Conservation (phyloP, 1,140 invertebrate genomes). For the Cecropterus lyciades region DNA sequence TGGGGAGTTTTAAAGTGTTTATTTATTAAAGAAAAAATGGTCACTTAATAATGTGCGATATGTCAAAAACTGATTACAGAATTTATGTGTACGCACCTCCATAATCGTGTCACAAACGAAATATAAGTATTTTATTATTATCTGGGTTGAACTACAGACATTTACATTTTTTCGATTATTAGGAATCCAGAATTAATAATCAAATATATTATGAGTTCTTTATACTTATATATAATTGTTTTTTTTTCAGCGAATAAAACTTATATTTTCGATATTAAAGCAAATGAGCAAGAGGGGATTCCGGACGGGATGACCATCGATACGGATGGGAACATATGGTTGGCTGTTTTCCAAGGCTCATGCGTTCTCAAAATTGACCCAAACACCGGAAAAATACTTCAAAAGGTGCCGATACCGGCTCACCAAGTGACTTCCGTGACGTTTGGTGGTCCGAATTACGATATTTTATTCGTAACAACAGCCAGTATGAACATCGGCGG, state of each 20-base stretch:
- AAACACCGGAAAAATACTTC: conserved; percentile 78
- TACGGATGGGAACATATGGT: conserved; percentile 88
- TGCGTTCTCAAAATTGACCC: conserved; percentile 71
- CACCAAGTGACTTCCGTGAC: conserved; percentile 90
- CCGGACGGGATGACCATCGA: conserved; percentile 91
- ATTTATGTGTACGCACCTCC: no score
- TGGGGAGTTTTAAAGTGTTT: no score
- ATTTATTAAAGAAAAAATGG: no score
- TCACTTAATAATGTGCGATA: no score
- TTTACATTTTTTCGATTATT: no score
- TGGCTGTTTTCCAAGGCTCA: conserved; percentile 86
- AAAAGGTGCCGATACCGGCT: conserved; percentile 87
- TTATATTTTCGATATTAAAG: conserved; percentile 84
- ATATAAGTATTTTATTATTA: no score
- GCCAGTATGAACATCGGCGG: conserved; percentile 74
- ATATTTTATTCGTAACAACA: conserved; percentile 91
- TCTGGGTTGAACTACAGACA: no score
- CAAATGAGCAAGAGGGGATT: conserved; percentile 77
- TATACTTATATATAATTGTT: not conserved
- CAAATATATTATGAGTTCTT: no score
- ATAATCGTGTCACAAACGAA: no score
- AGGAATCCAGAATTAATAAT: no score
- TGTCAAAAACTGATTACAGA: no score
- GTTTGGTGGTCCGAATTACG: conserved; percentile 91
- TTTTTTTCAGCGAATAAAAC: conserved; percentile 81